Conservation (phyloP, 1,140 invertebrate genomes). For the Sarcophaga peregrina region DNA sequence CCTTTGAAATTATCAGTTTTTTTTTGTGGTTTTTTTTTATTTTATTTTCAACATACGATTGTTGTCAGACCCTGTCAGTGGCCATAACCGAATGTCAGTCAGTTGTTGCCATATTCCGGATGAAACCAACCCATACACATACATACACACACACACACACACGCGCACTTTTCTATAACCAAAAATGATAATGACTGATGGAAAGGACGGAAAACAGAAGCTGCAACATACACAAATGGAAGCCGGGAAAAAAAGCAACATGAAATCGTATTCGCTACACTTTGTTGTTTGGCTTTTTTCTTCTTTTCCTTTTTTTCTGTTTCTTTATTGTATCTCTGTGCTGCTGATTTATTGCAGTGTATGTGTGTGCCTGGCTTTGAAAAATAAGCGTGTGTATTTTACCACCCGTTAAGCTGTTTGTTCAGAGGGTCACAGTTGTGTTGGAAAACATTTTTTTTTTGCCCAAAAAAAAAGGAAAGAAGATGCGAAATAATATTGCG, state of each 20-base stretch:
- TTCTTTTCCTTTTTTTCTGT: too few species aligned
- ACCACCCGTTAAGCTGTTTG: slow-evolving; percentile 39
- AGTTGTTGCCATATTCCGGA: background rate
- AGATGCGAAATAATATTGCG: background rate
- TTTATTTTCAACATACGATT: slow-evolving; percentile 38
- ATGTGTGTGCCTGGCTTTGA: background rate
- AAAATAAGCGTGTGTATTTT: slow-evolving; percentile 31
- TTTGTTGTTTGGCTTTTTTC: too few species aligned
- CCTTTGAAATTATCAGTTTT: too few species aligned
- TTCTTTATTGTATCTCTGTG: background rate
- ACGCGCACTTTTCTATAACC: background rate
- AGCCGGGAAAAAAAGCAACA: background rate
- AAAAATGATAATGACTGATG: background rate
- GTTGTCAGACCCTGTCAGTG: slow-evolving; percentile 34
- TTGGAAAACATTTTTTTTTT: background rate
- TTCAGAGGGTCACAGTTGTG: slow-evolving; percentile 29
- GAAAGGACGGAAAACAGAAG: background rate
- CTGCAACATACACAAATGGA: background rate
- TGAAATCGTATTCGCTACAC: background rate
- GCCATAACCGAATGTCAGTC: slow-evolving; percentile 37
- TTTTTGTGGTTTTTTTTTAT: too few species aligned
- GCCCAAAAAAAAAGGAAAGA: background rate
- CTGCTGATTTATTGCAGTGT: background rate
- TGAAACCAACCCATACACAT: background rate
- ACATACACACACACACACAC: background rate